Evolutionary conservation across 2,113 vertebrate species (phyloP).

Genomic region (Gallinago undulata): DNA sequence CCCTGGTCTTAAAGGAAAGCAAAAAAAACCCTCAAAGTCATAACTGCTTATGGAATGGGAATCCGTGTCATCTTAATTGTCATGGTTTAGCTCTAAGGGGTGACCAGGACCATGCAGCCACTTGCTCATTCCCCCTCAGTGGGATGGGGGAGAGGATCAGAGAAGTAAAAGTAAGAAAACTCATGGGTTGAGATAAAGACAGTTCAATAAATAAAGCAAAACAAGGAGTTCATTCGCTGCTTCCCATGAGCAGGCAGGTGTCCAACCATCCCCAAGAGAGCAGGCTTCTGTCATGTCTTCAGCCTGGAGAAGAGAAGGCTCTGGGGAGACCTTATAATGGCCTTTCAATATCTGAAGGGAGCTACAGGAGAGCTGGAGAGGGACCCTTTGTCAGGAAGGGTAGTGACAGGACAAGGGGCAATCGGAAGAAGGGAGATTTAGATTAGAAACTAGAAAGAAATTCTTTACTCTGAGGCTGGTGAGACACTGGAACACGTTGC

Average conservation of each 20-base stretch:
- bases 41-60: background rate
- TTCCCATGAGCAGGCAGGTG: background rate
- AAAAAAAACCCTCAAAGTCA: background rate
- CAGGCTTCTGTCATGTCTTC: background rate
- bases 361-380: too few species aligned
- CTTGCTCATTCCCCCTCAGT: background rate
- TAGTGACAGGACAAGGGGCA: too few species aligned
- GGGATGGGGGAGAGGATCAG: background rate
- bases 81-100: background rate
- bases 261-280: background rate
- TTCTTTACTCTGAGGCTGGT: too few species aligned
- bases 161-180: background rate
- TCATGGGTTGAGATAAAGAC: background rate
- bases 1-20: background rate
- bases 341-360: too few species aligned
- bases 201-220: background rate
- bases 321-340: too few species aligned
- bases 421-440: too few species aligned
- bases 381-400: too few species aligned
- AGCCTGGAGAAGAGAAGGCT: too few species aligned
- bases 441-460: too few species aligned
- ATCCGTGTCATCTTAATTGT: background rate
- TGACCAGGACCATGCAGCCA: background rate
- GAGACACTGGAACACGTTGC: too few species aligned
- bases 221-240: background rate